Conservation (phyloP, 2,888 invertebrate species). For the Drosophila cracens region DNA sequence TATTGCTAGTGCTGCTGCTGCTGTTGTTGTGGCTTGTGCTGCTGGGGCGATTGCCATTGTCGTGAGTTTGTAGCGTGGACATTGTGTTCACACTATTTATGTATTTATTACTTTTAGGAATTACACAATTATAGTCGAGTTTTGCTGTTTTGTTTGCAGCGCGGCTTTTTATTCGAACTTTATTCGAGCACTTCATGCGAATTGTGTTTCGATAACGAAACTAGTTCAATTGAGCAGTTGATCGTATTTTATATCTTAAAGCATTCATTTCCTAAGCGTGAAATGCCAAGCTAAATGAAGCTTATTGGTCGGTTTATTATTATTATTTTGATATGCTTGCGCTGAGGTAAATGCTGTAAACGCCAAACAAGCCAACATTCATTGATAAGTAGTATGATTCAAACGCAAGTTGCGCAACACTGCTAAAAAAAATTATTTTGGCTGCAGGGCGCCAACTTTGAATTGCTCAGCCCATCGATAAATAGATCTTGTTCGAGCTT, state of each 20-base stretch:
- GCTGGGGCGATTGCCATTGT: conserved; percentile 8
- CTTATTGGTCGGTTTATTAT: neutral
- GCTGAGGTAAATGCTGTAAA: neutral
- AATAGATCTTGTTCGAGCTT: too few species aligned
- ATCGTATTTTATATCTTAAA: neutral
- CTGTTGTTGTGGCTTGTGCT: conserved; percentile 12
- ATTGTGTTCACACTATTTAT: conserved; percentile 16
- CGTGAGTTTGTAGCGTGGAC: conserved; percentile 37
- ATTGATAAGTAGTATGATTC: neutral
- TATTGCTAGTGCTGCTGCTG: conserved; percentile 3
- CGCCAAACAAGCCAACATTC: neutral
- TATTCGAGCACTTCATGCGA: conserved; percentile 29
- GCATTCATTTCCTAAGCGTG: neutral
- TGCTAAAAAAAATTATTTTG: neutral
- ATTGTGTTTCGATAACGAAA: conserved; percentile 22
- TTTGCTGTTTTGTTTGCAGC: neutral
- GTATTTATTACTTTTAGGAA: neutral
- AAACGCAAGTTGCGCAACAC: neutral
- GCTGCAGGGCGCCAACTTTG: conserved; percentile 20
- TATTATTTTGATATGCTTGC: neutral
- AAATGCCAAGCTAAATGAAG: neutral
- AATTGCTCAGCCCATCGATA: conserved; percentile 2
- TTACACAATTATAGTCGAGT: neutral
- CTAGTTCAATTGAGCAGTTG: conserved; percentile 9
- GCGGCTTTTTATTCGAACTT: conserved; percentile 45